Conservation (phyloP, 2,797 vertebrate species). For the Rhincodon typus region DNA sequence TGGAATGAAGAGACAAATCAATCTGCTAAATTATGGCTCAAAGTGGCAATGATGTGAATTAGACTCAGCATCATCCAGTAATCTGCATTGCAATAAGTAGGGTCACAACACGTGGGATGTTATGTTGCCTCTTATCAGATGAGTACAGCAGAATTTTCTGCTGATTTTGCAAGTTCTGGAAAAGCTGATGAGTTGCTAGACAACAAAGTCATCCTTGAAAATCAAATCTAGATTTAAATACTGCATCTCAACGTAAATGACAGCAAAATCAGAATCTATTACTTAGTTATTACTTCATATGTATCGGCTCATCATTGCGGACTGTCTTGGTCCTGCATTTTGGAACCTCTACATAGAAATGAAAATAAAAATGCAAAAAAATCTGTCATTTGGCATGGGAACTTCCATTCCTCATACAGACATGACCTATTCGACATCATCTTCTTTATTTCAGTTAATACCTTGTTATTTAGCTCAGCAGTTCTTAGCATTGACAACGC, state of each 20-base stretch:
- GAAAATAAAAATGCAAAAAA: neutral
- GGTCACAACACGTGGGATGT: neutral
- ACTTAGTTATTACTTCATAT: neutral
- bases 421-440: neutral
- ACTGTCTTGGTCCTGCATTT: neutral
- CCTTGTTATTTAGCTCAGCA: constrained; percentile 29
- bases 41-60: neutral
- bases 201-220: neutral
- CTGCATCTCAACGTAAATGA: neutral
- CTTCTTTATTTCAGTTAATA: constrained; percentile 19
- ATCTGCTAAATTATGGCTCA: neutral
- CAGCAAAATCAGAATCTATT: neutral
- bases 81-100: neutral
- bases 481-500: constrained; percentile 8
- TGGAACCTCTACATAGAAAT: neutral
- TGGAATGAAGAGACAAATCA: neutral
- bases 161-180: neutral
- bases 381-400: neutral
- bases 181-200: neutral
- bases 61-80: neutral
- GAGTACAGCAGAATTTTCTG: neutral
- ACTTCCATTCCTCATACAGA: neutral
- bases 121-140: neutral
- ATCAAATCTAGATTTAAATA: neutral
- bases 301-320: no score